phyloP scores from a whole-genome alignment of 2,888 invertebrate genomes.

The Hydraecia micacea region DNA sequence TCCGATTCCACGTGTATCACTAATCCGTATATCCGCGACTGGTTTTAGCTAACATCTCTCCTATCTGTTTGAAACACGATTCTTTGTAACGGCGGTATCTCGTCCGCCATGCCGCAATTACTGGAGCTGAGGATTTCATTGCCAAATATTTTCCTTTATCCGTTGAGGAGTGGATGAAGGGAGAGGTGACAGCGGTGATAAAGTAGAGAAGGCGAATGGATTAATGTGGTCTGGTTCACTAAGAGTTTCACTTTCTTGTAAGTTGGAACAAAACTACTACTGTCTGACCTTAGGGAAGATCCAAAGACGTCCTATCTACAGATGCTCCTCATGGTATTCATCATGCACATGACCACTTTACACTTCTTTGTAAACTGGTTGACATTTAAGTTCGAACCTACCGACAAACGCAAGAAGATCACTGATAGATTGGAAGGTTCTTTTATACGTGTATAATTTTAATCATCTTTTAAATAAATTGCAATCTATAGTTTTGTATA shows the following conservation, averaged over 20 bases:
- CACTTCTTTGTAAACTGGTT: not conserved
- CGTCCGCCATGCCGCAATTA: constrained; percentile 78
- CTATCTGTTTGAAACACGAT: constrained; percentile 65
- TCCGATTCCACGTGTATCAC: constrained; percentile 52
- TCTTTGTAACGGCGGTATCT: constrained; percentile 68
- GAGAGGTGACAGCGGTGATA: constrained; percentile 47
- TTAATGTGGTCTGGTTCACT: not conserved
- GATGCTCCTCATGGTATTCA: not conserved
- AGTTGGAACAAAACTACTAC: not conserved
- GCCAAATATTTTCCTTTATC: constrained; percentile 88
- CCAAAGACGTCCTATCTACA: not conserved
- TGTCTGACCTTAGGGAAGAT: not conserved
- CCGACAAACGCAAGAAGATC: not conserved
- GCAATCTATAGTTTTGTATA: too few species aligned
- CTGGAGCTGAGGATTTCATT: constrained; percentile 85
- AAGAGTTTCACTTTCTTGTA: not conserved
- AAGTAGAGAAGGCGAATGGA: not conserved
- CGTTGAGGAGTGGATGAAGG: constrained; percentile 68
- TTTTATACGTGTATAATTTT: not conserved
- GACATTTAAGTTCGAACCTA: not conserved
- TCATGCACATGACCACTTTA: not conserved
- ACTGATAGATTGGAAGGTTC: not conserved
- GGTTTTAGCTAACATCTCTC: constrained; percentile 61
- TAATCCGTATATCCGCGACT: constrained; percentile 65
- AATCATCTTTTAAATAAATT: too few species aligned